These are phyloP conservation scores for Agrenia bidenticulata DNA, from an alignment of 2,888 invertebrate genomes.

Conservation along the genomic window DNA sequence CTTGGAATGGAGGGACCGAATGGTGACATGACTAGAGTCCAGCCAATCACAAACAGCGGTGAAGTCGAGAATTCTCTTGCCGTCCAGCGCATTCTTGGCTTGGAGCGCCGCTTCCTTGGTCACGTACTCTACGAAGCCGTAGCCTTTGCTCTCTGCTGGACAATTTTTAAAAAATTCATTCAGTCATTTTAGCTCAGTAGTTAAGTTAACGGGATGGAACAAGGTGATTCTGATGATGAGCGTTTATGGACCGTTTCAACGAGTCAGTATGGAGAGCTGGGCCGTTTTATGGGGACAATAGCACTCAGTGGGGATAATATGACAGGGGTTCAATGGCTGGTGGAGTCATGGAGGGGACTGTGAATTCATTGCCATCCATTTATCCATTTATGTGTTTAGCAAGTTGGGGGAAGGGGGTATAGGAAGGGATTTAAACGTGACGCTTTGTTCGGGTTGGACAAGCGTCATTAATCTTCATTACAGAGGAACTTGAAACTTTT, in stretches of 20 bases:
- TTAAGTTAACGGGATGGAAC: no score
- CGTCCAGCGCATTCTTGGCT: conserved; percentile 58
- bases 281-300: no score
- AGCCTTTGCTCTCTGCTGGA: conserved; percentile 60
- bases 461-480: conserved; percentile 22
- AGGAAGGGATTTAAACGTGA: neutral
- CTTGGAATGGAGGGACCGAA: conserved; percentile 60
- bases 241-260: no score
- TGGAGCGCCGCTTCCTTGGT: conserved; percentile 59
- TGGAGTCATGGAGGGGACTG: no score
- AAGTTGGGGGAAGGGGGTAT: neutral
- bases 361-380: no score
- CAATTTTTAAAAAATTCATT: no score
- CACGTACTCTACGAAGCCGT: conserved; percentile 61
- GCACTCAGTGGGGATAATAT: no score
- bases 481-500: conserved; percentile 13
- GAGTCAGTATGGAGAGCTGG: no score
- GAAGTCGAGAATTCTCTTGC: conserved; percentile 56
- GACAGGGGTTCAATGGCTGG: no score
- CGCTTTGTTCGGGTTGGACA: neutral
- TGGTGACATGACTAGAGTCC: conserved; percentile 58
- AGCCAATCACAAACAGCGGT: conserved; percentile 60
- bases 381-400: neutral
- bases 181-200: no score
- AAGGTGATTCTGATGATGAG: no score